Evolutionary conservation across 2,113 vertebrate species (phyloP), one percentile per base, ranked within the genome.

Genomic region (Bucco capensis): DNA sequence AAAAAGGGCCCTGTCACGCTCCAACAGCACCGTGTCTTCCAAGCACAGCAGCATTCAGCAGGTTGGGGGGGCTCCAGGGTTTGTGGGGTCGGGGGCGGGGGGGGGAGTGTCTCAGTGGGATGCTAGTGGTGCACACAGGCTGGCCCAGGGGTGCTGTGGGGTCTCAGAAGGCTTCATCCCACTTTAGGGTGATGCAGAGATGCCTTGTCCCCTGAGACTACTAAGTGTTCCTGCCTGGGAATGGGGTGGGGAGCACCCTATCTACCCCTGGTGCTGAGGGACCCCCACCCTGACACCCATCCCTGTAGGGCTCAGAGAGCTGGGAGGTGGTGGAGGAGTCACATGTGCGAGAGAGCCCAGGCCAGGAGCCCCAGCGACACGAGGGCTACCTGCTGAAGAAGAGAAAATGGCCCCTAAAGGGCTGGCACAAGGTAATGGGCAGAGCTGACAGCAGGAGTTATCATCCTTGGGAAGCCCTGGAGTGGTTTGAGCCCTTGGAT

Each of bases 391-490:
- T 99, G 96, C 98, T 99, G 95, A 99, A 99, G 97, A 99, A 98
- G 96, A 98, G 98, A 87, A 99, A 99, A 94, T 99, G 98, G 97
- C 99, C 99, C 8, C 97, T 99, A 64, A 99, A 99, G 92, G 99
- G 99, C 81, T 99, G 99, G 99, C 99, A 99, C 97, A 99, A 98
- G 98, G 99, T 99, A 89, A 95, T 0, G 8, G 58, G 80, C 85
- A n/a, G 18, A 49, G 81, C 46, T 3, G 50, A 62, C 46, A 4
- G 15, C 3, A 0, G 47, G 33, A 58, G 19, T 54, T 1, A 0
- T 2, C 11, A 18, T 44, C 15, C 42, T 22, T 49, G 40, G 22
- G 33, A 46, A 19, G 14, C 82, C 31, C 33, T 19, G 61, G 33
- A 30, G 15, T 0, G 0, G 6, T 85, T 38, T 75, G 27, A 40